Evolutionary conservation across 2,113 vertebrate species (phyloP), one percentile per base, ranked within the genome.

Genomic region (Triplophysa tibetana): DNA sequence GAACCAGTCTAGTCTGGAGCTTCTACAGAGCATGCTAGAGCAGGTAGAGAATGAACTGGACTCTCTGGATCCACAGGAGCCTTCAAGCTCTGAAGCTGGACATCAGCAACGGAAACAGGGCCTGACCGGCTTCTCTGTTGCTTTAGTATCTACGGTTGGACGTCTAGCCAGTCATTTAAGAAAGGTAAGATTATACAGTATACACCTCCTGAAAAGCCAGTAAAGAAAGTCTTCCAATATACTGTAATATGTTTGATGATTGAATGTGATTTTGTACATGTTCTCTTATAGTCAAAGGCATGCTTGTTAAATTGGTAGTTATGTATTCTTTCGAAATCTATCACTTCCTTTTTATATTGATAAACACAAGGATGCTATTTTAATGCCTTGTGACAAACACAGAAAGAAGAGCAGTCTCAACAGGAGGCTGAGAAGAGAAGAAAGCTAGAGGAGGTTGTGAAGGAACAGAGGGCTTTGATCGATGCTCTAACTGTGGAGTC

Each of bases 401-500:
- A 99, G 97, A 94, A 86, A 77, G 94, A 95, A 70, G 88, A 92
- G 17, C 92, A 93, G 21, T 84, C 92, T 9, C 89, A 79, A 70
- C 86, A 88, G 65, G 95, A 92, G 70, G 88, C 87, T 1, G 50
- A 78, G 70, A 88, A 90, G 29, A 95, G 91, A 62, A 91, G 88
- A 41, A 87, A 79, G 6, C 87, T 97, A 45, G 85, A 95, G 75
- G 86, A 91, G 58, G 86, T 90, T 45, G 41, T 96, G 79, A 88
- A 78, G 14, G 95, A 96, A 74, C 96, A 98, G 63, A 93, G 91
- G 74, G 89, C 89, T 33, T 88, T 99, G 81, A 95, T 96, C 19
- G 95, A 98, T 81, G 95, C 95, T 72, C 91, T 99, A 67, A 96
- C 96, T 33, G 94, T 93, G 33, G 97, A 98, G 89, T 91, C 94